phyloP scores from a whole-genome alignment of 2,797 vertebrate species.

The Sebastes minor region DNA sequence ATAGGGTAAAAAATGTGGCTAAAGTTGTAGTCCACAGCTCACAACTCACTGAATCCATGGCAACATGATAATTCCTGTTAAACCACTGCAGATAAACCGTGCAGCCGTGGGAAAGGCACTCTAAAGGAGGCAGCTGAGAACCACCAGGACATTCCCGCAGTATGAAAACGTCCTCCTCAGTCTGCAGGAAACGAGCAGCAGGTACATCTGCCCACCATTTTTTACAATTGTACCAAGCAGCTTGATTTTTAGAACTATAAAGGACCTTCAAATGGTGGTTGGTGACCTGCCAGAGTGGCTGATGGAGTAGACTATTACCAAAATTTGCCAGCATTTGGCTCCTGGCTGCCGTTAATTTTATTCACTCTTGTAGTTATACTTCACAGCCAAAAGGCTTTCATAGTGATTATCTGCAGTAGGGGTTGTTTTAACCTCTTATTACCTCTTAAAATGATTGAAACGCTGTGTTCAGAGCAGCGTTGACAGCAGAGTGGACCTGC shows the following conservation, averaged over 20 bases:
- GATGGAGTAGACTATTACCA: constrained; percentile 39
- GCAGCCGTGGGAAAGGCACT: not conserved
- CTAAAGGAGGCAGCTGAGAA: not conserved
- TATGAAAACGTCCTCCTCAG: not conserved
- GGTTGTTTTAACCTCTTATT: constrained; percentile 47
- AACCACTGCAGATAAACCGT: not conserved
- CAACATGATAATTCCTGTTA: not conserved
- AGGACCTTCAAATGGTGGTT: constrained; percentile 25
- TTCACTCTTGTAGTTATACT: constrained; percentile 26
- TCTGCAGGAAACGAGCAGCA: not conserved
- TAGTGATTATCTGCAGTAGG: constrained; percentile 32
- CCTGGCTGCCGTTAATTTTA: constrained; percentile 37
- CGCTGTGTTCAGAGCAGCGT: not conserved
- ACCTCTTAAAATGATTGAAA: constrained; percentile 35
- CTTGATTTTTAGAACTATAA: constrained; percentile 21
- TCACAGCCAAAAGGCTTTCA: constrained; percentile 45
- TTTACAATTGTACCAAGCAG: constrained; percentile 1
- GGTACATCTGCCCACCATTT: not conserved
- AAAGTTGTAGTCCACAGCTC: not conserved
- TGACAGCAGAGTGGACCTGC: not conserved
- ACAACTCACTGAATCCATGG: not conserved
- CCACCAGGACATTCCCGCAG: not conserved
- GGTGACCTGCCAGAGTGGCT: constrained; percentile 38
- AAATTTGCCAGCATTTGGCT: constrained; percentile 43
- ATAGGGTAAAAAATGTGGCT: not conserved